phyloP scores from a whole-genome alignment of 1,140 invertebrate genomes.

The Magallana gigas region DNA sequence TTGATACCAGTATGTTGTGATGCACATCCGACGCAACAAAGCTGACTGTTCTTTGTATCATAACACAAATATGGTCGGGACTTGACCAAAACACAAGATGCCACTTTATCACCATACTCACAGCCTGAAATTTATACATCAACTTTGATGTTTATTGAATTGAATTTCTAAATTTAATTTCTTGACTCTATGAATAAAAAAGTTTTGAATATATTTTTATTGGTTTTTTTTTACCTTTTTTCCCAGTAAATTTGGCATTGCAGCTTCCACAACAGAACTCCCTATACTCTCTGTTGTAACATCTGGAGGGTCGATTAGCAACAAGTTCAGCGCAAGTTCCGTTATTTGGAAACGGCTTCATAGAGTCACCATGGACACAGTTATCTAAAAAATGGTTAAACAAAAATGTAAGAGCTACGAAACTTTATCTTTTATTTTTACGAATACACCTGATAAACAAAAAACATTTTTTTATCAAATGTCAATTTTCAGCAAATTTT shows the following conservation, averaged over 20 bases:
- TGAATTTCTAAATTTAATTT: no score
- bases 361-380: slow-evolving; percentile 53
- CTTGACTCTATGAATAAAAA: no score
- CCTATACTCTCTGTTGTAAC: slow-evolving; percentile 42
- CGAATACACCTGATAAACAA: neutral
- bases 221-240: slow-evolving; percentile 8
- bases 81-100: slow-evolving; percentile 38
- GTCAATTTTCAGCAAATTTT: no score
- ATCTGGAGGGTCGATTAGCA: slow-evolving; percentile 41
- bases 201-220: no score
- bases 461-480: no score
- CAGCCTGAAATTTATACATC: slow-evolving; percentile 39
- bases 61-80: slow-evolving; percentile 41
- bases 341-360: slow-evolving; percentile 37
- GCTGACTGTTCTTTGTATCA: slow-evolving; percentile 37
- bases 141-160: no score
- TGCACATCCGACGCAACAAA: slow-evolving; percentile 44
- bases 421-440: neutral
- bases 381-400: slow-evolving; percentile 39
- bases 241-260: slow-evolving; percentile 21
- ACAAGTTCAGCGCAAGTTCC: slow-evolving; percentile 38
- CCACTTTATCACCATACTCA: slow-evolving; percentile 53
- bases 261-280: slow-evolving; percentile 56
- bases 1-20: slow-evolving; percentile 21
- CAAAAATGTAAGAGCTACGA: neutral